Base-by-base conservation (phyloP, 1,140 invertebrate genomes). In the Sipha flava region DNA sequence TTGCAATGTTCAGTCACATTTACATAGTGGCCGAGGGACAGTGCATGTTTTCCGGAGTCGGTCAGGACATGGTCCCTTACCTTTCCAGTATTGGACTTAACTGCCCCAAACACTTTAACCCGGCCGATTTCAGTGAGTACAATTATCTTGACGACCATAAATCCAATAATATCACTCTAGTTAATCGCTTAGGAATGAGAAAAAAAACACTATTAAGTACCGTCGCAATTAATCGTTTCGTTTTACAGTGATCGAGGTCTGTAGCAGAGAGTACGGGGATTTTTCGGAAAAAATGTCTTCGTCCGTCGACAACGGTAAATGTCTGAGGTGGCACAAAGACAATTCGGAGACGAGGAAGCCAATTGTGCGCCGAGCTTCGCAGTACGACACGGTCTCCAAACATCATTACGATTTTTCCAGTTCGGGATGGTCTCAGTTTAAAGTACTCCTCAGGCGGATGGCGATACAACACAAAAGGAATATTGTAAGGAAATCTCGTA, bases 41-140 rank as follows among this genome's bases (percentile, higher is more conserved):
- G 81, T 94, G 93, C 83, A 89, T 91, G 3, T 94, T 92, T 84
- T 90, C 93, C 81, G 92, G 92, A 3, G 85, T 87, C 3, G 87
- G 89, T 0, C 82, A 87, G 9, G 88, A 92, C 21, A 88, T 94
- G 12, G 89, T 94, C 18, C 90, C 91, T 0, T 94, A 90, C 84
- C 85, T 94, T 21, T 85, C 88, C 3, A 86, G 88, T 40, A 83
- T 93, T 40, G 90, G 90, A 4, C 84, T 93, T 0, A 87, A 89
- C 26, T 94, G 93, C 83, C 93, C 93, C 0, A 89, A 86, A 79
- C 90, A 92, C 81, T 93, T 93, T 82, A 94, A 94, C 85, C 93
- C 93, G 4, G 92, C 92, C 3, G 93, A 94, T 86, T 94, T 94
- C 84, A 88, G 92, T 94, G 85, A 90, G 88, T 86, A 31, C 3